Base-by-base conservation (phyloP, 2,797 vertebrate genomes). In the Avahi laniger region DNA sequence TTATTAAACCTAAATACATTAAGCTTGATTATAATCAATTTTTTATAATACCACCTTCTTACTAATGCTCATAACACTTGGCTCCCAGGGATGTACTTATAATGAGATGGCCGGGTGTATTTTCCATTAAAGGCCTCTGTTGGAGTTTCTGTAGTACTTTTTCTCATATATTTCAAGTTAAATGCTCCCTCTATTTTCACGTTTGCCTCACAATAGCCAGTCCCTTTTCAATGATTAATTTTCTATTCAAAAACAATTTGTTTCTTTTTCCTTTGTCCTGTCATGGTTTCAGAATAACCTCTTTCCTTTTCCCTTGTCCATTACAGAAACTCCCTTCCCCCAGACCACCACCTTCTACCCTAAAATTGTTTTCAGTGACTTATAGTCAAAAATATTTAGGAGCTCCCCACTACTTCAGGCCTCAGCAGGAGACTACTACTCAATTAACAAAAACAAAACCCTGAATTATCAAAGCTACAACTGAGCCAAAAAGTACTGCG, bases 391-490 rank as follows among this genome's bases (percentile, higher is more conserved):
- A 96, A 97, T 97, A 98, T 98, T 97, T 97, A 98, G 97, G 48
- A n/a, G 33, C 57, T 65, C 14, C 33, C 46, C 85, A 46, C 5
- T 5, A n/a, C 70, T 33, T 22, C 18, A 35, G 63, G 63, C 63
- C 46, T 11, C 81, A 26, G 82, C 70, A 96, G 97, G 98, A 98
- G 97, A 97, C 97, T 97, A 97, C 97, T 97, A 95, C 91, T 97
- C 98, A 98, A 98, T 98, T 98, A 98, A 98, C 98, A 98, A 98
- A 98, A 98, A 98, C 97, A 98, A 98, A 98, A 97, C 98, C 97
- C 96, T 97, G 96, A 98, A 97, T 98, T 97, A 98, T 98, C 97
- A 98, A 97, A 98, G 96, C 97, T 97, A 95, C 96, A 98, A 97
- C 97, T 97, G 97, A 98, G 98, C 97, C 98, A 97, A 97, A 98